These are phyloP conservation scores for Bettongia penicillata DNA, from an alignment of 2,113 vertebrate species.

Conservation along the genomic window DNA sequence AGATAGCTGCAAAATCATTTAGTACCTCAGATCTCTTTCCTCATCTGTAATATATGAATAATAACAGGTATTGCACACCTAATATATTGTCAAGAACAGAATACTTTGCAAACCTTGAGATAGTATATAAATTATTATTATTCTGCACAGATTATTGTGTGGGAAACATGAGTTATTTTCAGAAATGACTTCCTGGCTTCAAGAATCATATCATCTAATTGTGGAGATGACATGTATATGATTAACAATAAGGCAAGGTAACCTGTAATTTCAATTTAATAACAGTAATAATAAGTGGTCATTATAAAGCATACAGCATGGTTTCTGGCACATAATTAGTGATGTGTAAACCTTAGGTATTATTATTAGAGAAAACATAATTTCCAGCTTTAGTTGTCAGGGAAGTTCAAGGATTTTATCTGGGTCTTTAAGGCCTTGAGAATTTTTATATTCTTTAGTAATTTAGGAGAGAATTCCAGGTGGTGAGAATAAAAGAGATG, in stretches of 20 bases:
- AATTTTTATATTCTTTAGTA: background rate
- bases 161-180: background rate
- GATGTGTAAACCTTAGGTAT: background rate
- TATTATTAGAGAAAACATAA: background rate
- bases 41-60: background rate
- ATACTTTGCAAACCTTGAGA: background rate
- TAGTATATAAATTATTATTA: background rate
- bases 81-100: background rate
- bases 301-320: background rate
- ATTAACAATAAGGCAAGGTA: background rate
- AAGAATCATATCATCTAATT: background rate
- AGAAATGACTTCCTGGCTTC: background rate
- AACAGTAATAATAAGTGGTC: background rate
- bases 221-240: background rate
- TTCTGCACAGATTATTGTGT: background rate
- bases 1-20: background rate
- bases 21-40: background rate
- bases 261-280: background rate
- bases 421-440: background rate
- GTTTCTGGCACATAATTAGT: background rate
- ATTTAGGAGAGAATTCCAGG: background rate
- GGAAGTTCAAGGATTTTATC: background rate
- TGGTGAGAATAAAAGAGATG: background rate
- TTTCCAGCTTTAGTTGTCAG: background rate
- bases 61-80: background rate